These are phyloP conservation scores for Apodemia duryi DNA, from an alignment of 2,888 invertebrate species.

Conservation along the genomic window DNA sequence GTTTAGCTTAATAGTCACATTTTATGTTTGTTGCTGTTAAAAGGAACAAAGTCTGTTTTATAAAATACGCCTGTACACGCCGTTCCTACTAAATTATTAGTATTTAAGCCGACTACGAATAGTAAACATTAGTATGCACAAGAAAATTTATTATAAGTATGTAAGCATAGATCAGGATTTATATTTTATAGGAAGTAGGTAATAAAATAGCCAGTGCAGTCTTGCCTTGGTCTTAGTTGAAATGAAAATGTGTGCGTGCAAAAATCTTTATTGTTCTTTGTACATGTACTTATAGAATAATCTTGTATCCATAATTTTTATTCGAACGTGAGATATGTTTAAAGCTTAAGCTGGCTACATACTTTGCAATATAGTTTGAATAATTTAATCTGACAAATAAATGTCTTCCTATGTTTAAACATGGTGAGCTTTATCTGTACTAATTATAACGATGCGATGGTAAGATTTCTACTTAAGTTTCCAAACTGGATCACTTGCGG, in stretches of 20 bases:
- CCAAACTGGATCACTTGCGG: too few species aligned
- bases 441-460: too few species aligned
- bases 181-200: conserved; percentile 18
- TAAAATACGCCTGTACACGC: conserved; percentile 30
- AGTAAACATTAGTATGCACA: conserved; percentile 16
- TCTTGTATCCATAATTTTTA: conserved; percentile 5
- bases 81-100: conserved; percentile 31
- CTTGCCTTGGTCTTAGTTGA: conserved; percentile 1
- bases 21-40: conserved; percentile 39
- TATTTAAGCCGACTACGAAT: conserved; percentile 9
- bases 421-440: too few species aligned
- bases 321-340: conserved; percentile 8
- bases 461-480: too few species aligned
- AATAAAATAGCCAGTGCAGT: background rate
- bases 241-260: conserved; percentile 8
- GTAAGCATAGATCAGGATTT: conserved; percentile 16
- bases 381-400: too few species aligned
- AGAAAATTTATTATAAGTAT: conserved; percentile 16
- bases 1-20: conserved; percentile 39
- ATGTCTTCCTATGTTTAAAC: too few species aligned
- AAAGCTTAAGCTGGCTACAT: background rate
- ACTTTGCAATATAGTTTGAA: background rate
- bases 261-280: conserved; percentile 13
- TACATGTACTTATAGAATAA: background rate
- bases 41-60: conserved; percentile 34